Conservation (phyloP, 2,888 invertebrate species). For the Phragmatobia fuliginosa region DNA sequence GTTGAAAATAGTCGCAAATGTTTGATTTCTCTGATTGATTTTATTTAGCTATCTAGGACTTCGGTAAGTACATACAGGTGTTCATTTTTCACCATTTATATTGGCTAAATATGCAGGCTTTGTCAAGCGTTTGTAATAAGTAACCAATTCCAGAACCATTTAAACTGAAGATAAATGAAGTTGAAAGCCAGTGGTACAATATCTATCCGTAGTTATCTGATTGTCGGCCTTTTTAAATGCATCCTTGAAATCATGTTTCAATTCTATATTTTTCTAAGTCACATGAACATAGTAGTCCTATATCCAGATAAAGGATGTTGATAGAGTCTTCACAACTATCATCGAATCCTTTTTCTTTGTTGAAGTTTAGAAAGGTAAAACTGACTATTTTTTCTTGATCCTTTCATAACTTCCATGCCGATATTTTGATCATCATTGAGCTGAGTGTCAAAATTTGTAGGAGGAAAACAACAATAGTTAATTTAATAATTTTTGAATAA, state of each 20-base stretch:
- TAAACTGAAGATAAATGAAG: neutral
- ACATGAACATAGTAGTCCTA: neutral
- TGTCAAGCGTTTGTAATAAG: neutral
- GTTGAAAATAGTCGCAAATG: neutral
- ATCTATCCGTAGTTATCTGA: neutral
- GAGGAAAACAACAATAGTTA: neutral
- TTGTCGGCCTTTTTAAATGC: neutral
- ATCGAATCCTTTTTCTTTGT: too few species aligned
- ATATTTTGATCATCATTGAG: neutral
- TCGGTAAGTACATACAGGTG: slow-evolving; percentile 20
- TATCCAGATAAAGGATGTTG: too few species aligned
- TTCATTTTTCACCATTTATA: neutral
- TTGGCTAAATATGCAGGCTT: neutral
- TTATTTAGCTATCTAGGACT: slow-evolving; percentile 26
- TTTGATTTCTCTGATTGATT: slow-evolving; percentile 18
- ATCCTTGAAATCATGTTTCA: neutral
- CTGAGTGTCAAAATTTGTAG: neutral
- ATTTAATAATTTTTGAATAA: neutral
- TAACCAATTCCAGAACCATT: neutral
- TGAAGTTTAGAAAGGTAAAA: too few species aligned
- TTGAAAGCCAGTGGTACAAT: neutral
- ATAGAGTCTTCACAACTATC: too few species aligned
- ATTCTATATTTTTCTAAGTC: neutral
- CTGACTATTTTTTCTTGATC: too few species aligned
- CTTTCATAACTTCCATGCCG: too few species aligned